phyloP scores from a whole-genome alignment of 2,888 invertebrate genomes.

The Phytoseiulus persimilis region DNA sequence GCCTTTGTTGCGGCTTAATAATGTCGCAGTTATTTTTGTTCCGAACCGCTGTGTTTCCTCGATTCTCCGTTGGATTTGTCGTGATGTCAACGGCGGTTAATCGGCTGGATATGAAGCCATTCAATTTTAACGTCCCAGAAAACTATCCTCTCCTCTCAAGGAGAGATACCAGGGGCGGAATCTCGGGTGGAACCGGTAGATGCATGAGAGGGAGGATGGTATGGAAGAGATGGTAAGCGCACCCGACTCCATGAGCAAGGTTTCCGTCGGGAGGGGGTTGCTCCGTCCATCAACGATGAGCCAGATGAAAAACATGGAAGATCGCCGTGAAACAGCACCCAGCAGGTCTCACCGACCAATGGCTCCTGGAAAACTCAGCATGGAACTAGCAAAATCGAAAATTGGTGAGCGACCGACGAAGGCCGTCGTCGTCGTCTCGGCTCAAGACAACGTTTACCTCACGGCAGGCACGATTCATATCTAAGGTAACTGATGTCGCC shows the following conservation, averaged over 20 bases:
- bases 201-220: no score
- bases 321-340: neutral
- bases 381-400: neutral
- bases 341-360: neutral
- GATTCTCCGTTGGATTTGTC: no score
- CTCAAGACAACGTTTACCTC: neutral
- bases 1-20: neutral
- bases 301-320: neutral
- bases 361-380: neutral
- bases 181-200: no score
- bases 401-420: neutral
- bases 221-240: neutral
- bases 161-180: no score
- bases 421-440: neutral
- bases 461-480: neutral
- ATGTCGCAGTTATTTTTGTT: neutral
- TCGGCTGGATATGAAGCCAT: no score
- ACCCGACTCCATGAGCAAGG: neutral
- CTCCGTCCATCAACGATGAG: neutral
- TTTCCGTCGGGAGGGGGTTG: neutral
- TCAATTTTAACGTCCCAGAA: no score
- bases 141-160: no score
- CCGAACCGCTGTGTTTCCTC: neutral
- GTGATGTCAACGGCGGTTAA: no score
- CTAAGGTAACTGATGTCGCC: neutral